phyloP scores from a whole-genome alignment of 2,113 vertebrate species.

The Gila orcuttii region DNA sequence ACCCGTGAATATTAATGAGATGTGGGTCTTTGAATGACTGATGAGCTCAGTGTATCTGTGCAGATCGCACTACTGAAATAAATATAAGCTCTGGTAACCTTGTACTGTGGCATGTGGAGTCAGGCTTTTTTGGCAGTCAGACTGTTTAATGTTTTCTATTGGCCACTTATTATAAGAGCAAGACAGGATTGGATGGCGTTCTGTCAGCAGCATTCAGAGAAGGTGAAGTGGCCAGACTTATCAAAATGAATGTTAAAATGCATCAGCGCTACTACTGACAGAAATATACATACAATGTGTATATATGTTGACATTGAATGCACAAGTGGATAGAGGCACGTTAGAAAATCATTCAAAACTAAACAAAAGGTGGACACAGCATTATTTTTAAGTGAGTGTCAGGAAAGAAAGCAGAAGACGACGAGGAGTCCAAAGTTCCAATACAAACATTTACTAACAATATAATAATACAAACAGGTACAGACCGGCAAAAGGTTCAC shows the following conservation, averaged over 20 bases:
- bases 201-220: background rate
- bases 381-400: background rate
- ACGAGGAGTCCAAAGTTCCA: no score
- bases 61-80: slow-evolving; percentile 7
- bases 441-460: no score
- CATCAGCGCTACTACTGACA: background rate
- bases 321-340: background rate
- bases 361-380: background rate
- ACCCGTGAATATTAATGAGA: background rate
- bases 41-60: background rate
- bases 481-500: no score
- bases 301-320: background rate
- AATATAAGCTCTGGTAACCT: slow-evolving; percentile 19
- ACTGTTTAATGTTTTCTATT: background rate
- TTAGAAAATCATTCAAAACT: background rate
- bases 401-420: no score
- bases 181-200: background rate
- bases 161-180: background rate
- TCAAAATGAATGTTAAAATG: background rate
- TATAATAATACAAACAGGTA: no score
- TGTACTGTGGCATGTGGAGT: background rate
- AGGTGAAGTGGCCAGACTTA: background rate
- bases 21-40: background rate
- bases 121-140: background rate
- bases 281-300: background rate